Evolutionary conservation across 2,888 invertebrate genomes (phyloP).

Genomic region (Cheilosia vernalis): DNA sequence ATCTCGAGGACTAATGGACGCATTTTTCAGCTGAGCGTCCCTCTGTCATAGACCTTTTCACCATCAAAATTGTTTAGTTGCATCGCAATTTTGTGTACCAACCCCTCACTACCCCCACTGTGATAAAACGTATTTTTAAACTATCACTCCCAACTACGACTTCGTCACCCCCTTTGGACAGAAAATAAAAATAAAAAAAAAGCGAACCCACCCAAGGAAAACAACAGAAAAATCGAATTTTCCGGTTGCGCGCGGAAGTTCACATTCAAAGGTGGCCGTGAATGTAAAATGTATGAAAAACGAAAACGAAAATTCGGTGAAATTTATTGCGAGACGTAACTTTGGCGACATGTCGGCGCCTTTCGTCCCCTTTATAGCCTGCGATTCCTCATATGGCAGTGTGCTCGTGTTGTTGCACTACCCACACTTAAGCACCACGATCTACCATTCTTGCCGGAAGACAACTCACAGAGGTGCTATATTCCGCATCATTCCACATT

Average conservation of each 20-base stretch:
- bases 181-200: neutral
- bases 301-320: conserved; percentile 44
- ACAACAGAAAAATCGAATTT: conserved; percentile 72
- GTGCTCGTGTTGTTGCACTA: conserved; percentile 43
- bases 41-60: no score
- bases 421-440: conserved; percentile 41
- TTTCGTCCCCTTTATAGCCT: conserved; percentile 63
- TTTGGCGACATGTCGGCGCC: conserved; percentile 72
- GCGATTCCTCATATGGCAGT: conserved; percentile 62
- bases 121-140: conserved; percentile 21
- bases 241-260: conserved; percentile 75
- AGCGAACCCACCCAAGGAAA: conserved; percentile 23
- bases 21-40: no score
- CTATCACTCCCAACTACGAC: neutral
- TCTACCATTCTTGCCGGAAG: conserved; percentile 23
- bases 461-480: conserved; percentile 65
- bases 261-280: conserved; percentile 73
- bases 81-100: neutral
- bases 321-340: conserved; percentile 75
- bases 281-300: conserved; percentile 66
- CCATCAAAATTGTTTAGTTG: neutral
- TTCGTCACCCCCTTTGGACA: conserved; percentile 1
- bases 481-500: conserved; percentile 68
- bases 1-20: no score
- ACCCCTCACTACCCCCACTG: conserved; percentile 31